phyloP scores from a whole-genome alignment of 2,113 vertebrate genomes.

The Tyrannus savana region DNA sequence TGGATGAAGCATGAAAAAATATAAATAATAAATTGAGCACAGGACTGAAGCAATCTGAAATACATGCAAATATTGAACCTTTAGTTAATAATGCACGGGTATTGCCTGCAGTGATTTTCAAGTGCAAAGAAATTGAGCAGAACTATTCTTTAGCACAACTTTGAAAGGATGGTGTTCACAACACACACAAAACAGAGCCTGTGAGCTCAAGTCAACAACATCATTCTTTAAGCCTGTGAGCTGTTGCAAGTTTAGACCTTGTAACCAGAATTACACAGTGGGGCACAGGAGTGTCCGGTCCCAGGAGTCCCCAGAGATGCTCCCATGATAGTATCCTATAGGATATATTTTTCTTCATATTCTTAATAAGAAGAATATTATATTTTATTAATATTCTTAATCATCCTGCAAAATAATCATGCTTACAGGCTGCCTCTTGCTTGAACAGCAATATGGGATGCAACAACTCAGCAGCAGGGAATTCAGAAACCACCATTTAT shows the following conservation, averaged over 20 bases:
- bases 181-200: background rate
- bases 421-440: background rate
- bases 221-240: background rate
- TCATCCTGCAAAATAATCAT: background rate
- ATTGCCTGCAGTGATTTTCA: background rate
- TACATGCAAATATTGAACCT: background rate
- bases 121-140: background rate
- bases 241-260: background rate
- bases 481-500: background rate
- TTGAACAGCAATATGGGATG: background rate
- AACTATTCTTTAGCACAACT: background rate
- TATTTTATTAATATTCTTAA: background rate
- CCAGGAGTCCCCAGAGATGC: too few species aligned
- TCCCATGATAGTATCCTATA: background rate
- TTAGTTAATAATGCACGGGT: background rate
- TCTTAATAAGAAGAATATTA: background rate
- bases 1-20: background rate
- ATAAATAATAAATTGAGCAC: background rate
- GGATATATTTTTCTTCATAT: background rate
- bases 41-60: background rate
- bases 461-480: background rate
- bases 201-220: background rate
- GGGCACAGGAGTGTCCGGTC: background rate
- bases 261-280: background rate
- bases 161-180: background rate